Conservation (phyloP, 2,797 vertebrate species). For the Coreius guichenoti region DNA sequence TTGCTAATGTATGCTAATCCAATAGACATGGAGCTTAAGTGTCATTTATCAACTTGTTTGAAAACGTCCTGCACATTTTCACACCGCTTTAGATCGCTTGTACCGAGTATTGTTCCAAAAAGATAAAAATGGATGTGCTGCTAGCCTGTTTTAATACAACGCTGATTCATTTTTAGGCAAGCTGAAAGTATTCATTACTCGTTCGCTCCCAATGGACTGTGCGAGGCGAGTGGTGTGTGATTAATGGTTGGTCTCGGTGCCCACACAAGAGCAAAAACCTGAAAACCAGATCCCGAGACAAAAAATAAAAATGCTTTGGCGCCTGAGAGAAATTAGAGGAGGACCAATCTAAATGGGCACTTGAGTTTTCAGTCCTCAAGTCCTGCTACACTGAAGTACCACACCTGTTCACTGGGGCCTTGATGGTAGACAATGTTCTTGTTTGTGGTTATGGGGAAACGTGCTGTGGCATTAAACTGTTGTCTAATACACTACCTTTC, state of each 20-base stretch:
- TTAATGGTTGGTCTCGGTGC: conserved; percentile 61
- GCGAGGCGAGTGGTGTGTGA: conserved; percentile 57
- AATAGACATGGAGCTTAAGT: conserved; percentile 24
- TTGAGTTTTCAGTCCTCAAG: conserved; percentile 54
- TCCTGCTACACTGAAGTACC: conserved; percentile 58
- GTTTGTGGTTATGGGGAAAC: conserved; percentile 65
- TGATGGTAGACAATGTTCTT: conserved; percentile 61
- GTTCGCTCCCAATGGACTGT: conserved; percentile 52
- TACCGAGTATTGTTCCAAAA: conserved; percentile 22
- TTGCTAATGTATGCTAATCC: conserved; percentile 46
- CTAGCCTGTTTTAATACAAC: conserved; percentile 53
- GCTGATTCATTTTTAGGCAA: conserved; percentile 51
- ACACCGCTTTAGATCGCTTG: conserved; percentile 29
- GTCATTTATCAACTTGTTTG: conserved; percentile 36
- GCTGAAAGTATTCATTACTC: conserved; percentile 61
- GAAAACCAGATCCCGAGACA: conserved; percentile 49
- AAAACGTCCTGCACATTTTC: conserved; percentile 8
- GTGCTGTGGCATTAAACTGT: conserved; percentile 64
- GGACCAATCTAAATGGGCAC: conserved; percentile 50
- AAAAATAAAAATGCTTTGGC: conserved; percentile 46
- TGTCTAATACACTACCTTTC: conserved; percentile 51
- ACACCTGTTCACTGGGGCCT: conserved; percentile 62
- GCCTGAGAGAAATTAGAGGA: conserved; percentile 34
- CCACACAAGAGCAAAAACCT: conserved; percentile 61
- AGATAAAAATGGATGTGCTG: conserved; percentile 48